Conservation (phyloP, 2,888 invertebrate species). For the Lottia scabra region DNA sequence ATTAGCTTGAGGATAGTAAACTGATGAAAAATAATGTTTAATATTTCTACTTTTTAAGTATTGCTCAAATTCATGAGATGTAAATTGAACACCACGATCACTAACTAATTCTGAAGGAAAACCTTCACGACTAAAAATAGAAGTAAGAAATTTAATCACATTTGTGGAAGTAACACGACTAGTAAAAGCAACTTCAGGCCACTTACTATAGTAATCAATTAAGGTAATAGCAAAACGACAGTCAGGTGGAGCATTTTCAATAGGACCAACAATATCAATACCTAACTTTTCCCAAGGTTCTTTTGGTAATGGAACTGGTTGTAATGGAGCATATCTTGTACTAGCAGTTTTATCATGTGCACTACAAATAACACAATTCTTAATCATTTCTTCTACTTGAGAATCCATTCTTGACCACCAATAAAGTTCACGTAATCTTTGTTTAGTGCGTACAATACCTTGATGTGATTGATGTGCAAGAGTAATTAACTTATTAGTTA, state of each 20-base stretch:
- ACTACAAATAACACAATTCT: neutral
- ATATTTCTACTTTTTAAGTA: conserved; percentile 42
- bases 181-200: conserved; percentile 61
- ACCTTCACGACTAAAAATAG: conserved; percentile 43
- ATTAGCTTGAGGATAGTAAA: conserved; percentile 51
- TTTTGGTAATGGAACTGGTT: conserved; percentile 40
- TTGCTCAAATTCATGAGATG: conserved; percentile 38
- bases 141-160: conserved; percentile 36
- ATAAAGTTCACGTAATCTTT: neutral
- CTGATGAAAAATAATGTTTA: conserved; percentile 25
- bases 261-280: conserved; percentile 67
- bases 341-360: neutral
- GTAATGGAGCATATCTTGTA: conserved; percentile 25
- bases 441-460: neutral
- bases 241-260: conserved; percentile 21
- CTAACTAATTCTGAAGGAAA: conserved; percentile 50
- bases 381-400: neutral
- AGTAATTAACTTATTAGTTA: no score
- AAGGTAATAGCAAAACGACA: conserved; percentile 56
- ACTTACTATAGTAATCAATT: conserved; percentile 68
- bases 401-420: neutral
- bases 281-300: conserved; percentile 64
- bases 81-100: conserved; percentile 61
- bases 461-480: neutral
- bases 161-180: conserved; percentile 22